Evolutionary conservation across 2,888 invertebrate species (phyloP), one percentile per base, ranked within the genome.

Genomic region (Synanthedon myopaeformis): DNA sequence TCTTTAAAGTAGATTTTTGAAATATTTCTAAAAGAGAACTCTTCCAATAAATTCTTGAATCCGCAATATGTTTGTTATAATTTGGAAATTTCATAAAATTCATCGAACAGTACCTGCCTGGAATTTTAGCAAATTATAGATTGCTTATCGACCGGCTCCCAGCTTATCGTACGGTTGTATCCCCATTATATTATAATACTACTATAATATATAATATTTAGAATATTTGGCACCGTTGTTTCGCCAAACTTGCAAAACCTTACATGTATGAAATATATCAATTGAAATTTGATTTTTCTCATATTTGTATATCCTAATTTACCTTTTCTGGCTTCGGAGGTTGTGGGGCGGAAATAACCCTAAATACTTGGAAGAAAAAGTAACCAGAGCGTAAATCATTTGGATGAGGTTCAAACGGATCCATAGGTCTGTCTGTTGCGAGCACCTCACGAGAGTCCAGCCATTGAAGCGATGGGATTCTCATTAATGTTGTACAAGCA

Each of bases 251-350:
- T 45, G 10, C n/a, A 4, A 45, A 45, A 45, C 45, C 45, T 45
- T 45, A 13, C 1, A 8, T 10, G 1, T 8, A 2, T 6, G n/a
- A 45, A 45, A n/a, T 5, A n/a, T 45, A 45, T 13, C 5, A 45
- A 45, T n/a, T 13, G 2, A 1, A 45, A 45, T 28, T 28, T 28
- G 6, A 8, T 28, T 28, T 28, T 28, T 13, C 17, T 2, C 12
- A 49, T 5, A 11, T 45, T 10, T 55, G 41, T 48, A 45, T 10
- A n/a, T 19, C 3, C 49, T 3, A 51, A 35, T 19, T 35, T 61
- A 84, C 83, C 81, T 89, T 90, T 55, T 89, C 86, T 49, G 79
- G 69, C 59, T 82, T 86, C 1, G 89, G 89, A 4, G 90, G 90
- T 57, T 78, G 76, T 6, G 86, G 85, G n/a, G 79, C 72, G 1